A percentile compares a stretch with the other conserved stretches of the same genome.
phyloP scores from a whole-genome alignment of 1,140 invertebrate genomes.

The Solenopsis fugax region DNA sequence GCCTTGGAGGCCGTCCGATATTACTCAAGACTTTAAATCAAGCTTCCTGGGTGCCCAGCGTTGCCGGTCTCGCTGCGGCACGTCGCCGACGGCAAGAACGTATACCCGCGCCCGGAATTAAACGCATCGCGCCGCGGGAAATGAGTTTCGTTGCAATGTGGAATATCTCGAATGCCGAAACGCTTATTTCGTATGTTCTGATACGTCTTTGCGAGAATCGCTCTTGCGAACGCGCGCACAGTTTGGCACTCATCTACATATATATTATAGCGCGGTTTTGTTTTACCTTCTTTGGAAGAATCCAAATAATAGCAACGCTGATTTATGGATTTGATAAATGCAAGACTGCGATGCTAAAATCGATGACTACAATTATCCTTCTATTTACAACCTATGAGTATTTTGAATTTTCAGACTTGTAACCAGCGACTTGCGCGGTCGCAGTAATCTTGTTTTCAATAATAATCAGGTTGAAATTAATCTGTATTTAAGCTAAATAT shows the following conservation, averaged over 20 bases:
- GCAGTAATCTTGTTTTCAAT: no score
- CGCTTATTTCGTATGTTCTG: conserved; percentile 3
- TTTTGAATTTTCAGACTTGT: no score
- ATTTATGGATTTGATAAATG: background rate
- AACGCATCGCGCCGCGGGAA: conserved; percentile 49
- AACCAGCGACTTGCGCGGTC: no score
- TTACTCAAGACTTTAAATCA: conserved; percentile 74
- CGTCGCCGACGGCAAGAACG: conserved; percentile 11
- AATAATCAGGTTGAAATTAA: no score
- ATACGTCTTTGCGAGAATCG: background rate
- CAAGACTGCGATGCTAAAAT: no score
- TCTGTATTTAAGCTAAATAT: no score
- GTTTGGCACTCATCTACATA: background rate
- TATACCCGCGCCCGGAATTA: conserved; percentile 37
- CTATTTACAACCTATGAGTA: no score
- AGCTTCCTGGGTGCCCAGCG: conserved; percentile 2
- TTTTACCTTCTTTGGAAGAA: background rate
- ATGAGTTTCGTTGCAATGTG: conserved; percentile 39
- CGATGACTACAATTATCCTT: no score
- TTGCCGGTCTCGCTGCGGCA: background rate
- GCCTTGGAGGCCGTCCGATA: conserved; percentile 65
- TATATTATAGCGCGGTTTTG: background rate
- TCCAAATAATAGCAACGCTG: no score
- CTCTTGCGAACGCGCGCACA: background rate
- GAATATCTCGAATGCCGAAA: conserved; percentile 41